A percentile compares a stretch with the other conserved stretches of the same genome.
phyloP scores from a whole-genome alignment of 1,140 invertebrate genomes.

The Tetragnatha versicolor region DNA sequence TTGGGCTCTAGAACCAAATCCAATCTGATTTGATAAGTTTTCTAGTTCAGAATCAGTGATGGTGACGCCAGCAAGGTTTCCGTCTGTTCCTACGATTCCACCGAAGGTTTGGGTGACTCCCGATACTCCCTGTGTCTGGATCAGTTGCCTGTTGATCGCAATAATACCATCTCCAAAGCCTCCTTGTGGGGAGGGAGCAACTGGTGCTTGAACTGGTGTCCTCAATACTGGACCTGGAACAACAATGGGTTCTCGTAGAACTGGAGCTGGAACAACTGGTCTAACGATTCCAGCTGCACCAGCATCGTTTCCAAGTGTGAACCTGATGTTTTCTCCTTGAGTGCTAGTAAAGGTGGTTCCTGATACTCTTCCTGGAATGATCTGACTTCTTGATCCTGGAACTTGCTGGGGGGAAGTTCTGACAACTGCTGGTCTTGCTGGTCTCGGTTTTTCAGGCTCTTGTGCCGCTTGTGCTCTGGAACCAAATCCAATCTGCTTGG shows the following conservation, averaged over 20 bases:
- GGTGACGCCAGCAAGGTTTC: too few relatives aligned
- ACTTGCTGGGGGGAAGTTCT: not conserved
- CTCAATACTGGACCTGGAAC: not conserved
- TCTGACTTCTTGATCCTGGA: not conserved
- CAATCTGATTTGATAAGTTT: not conserved
- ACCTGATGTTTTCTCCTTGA: not conserved
- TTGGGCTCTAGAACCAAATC: too few relatives aligned
- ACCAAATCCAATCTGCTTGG: not conserved
- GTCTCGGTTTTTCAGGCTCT: not conserved
- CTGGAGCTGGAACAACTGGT: not conserved
- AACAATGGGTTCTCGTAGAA: not conserved
- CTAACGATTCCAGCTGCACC: not conserved
- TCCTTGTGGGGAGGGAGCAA: too few relatives aligned
- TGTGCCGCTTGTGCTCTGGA: not conserved
- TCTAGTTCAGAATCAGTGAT: not conserved
- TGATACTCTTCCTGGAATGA: not conserved
- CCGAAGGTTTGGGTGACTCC: too few relatives aligned
- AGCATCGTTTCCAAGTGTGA: not conserved
- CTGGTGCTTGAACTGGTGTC: not conserved
- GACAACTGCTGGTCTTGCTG: not conserved
- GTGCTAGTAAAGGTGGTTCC: not conserved
- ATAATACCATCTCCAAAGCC: too few relatives aligned
- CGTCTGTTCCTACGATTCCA: not conserved
- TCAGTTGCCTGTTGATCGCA: too few relatives aligned
- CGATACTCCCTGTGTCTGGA: too few relatives aligned